A percentile compares a stretch with the other conserved stretches of the same genome.
Conservation (phyloP, 2,797 vertebrate genomes). For the Acropternis orthonyx region DNA sequence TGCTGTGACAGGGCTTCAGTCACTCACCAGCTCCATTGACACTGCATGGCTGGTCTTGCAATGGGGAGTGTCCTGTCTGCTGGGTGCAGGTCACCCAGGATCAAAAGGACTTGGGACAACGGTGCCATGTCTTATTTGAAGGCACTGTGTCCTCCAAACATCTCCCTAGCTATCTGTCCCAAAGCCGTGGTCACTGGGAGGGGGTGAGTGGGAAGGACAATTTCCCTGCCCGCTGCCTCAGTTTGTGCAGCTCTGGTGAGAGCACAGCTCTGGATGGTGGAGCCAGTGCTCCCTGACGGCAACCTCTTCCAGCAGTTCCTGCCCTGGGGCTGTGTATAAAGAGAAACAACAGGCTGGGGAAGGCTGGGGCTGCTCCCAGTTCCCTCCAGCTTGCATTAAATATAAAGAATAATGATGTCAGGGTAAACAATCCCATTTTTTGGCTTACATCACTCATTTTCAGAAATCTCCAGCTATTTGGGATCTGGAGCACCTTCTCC, state of each 20-base stretch:
- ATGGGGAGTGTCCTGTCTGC: not conserved
- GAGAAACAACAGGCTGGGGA: not conserved
- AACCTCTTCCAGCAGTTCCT: not conserved
- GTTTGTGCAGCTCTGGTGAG: not conserved
- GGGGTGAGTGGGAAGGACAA: not conserved
- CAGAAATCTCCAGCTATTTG: not conserved
- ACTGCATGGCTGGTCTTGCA: not conserved
- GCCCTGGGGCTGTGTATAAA: not conserved
- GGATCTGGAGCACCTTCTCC: not conserved
- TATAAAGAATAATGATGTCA: not conserved
- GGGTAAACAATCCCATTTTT: not conserved
- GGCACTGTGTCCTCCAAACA: not conserved
- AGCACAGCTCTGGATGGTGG: not conserved
- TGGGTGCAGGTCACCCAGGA: no score
- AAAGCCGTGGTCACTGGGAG: rapidly evolving
- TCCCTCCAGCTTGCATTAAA: not conserved
- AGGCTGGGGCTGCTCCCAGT: not conserved
- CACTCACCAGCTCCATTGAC: not conserved
- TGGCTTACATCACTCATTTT: not conserved
- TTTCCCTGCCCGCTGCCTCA: not conserved
- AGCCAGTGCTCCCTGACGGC: rapidly evolving
- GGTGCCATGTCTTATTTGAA: rapidly evolving
- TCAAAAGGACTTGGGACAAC: rapidly evolving
- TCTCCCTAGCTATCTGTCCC: rapidly evolving
- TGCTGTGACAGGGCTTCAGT: not conserved